Percentiles rank a stretch among this genome's conserved stretches.
These are phyloP conservation scores for Typhlichthys eigenmanni DNA, from an alignment of 2,797 vertebrate species.

Conservation along the genomic window DNA sequence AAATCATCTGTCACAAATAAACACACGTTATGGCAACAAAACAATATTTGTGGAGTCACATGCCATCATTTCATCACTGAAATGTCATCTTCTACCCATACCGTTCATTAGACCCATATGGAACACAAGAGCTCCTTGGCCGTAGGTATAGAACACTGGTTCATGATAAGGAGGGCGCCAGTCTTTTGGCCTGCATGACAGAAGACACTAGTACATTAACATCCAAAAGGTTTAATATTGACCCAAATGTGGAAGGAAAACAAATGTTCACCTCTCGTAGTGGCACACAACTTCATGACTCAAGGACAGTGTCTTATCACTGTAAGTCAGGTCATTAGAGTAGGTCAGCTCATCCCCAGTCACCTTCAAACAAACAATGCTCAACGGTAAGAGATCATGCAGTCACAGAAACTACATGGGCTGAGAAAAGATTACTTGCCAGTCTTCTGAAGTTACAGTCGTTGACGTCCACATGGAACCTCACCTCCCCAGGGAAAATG, in stretches of 20 bases:
- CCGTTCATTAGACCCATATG: constrained; percentile 70
- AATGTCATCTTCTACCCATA: constrained; percentile 22
- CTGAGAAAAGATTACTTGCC: constrained; percentile 46
- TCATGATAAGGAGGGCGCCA: constrained; percentile 59
- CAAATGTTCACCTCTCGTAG: constrained; percentile 58
- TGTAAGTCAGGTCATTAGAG: constrained; percentile 60
- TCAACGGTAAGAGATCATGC: too few species aligned
- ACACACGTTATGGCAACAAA: neutral
- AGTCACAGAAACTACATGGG: too few species aligned
- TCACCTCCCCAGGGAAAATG: constrained; percentile 36
- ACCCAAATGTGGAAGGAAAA: neutral
- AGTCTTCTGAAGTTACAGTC: constrained; percentile 66
- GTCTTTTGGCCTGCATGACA: constrained; percentile 54
- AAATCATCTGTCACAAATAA: constrained; percentile 68
- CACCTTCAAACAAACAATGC: constrained; percentile 51
- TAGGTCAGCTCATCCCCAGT: constrained; percentile 58
- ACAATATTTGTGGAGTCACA: too few species aligned
- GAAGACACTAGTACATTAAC: neutral
- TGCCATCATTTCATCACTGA: too few species aligned
- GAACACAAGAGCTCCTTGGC: constrained; percentile 60
- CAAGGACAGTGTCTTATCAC: constrained; percentile 34
- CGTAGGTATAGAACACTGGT: constrained; percentile 59
- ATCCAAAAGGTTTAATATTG: neutral
- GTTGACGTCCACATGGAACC: constrained; percentile 57
- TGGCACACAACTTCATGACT: constrained; percentile 57